Base-by-base conservation (phyloP, 2,888 invertebrate species). In the Zygothrica quintamaculata region DNA sequence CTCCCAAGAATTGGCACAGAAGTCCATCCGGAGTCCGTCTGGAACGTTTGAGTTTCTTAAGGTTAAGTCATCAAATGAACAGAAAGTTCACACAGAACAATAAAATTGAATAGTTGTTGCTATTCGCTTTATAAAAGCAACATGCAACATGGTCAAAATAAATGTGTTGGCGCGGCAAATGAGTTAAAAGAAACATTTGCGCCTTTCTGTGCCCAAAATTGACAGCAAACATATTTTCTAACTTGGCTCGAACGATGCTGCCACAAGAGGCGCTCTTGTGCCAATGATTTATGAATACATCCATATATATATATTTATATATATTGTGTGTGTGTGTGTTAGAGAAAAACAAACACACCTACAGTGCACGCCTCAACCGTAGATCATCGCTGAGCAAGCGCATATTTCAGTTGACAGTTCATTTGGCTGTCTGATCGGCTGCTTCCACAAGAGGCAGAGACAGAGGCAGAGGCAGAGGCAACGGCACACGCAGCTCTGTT, bases 361-460 rank as follows among this genome's bases (percentile, higher is more conserved):
- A 44, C 52, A 31, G 55, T 42, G 11, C 60, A 69, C 79, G 84
- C 84, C 85, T 61, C 43, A 33, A 44, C 57, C 73, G 70, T 80
- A 81, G 65, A 80, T 84, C 80, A 81, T 75, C 61, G 25, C 11
- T 13, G 16, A 43, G 44, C 51, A 37, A 36, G 50, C 69, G 48
- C 67, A 74, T 72, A 72, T 65, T 77, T 62, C 76, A 71, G 81
- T 77, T 82, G 86, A 82, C 81, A 82, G 84, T 82, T 82, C 80
- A 82, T 85, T 85, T 85, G 84, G 65, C 70, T 82, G 65, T 65
- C 56, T 72, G 77, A 77, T 77, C 68, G 65, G 70, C 65, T 64
- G 70, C 65, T 64, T 37, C 40, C 36, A 25, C 40, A 65, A 29
- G 29, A 5, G 29, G 29, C 64, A 57, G 64, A 52, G 43, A n/a